phyloP scores from a whole-genome alignment of 2,113 vertebrate species.

The Brachyistius frenatus region DNA sequence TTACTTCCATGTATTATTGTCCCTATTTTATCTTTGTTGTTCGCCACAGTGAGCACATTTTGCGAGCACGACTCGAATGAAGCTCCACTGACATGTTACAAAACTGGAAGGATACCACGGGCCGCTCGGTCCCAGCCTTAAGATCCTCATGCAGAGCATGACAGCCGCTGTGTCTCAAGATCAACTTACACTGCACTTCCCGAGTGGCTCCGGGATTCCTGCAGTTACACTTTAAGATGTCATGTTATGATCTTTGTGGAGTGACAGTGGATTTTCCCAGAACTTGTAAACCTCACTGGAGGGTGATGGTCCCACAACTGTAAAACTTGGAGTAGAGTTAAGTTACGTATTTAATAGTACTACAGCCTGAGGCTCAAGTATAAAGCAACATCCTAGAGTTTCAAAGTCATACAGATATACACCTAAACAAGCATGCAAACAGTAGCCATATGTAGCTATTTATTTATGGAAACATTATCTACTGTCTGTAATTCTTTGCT shows the following conservation, averaged over 20 bases:
- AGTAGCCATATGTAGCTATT: not conserved
- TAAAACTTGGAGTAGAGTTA: slow-evolving; percentile 18
- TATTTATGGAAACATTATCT: not conserved
- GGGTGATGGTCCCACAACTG: slow-evolving; percentile 5
- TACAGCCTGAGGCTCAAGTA: not conserved
- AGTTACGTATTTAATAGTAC: not conserved
- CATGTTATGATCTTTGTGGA: slow-evolving; percentile 23
- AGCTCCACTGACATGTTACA: slow-evolving; percentile 32
- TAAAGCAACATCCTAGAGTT: not conserved
- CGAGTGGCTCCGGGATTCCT: slow-evolving; percentile 46
- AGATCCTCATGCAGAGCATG: slow-evolving; percentile 35
- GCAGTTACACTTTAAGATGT: slow-evolving; percentile 42
- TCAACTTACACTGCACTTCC: slow-evolving; percentile 58
- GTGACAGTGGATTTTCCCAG: slow-evolving; percentile 46
- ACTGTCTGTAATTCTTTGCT: not conserved
- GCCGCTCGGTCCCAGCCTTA: slow-evolving; percentile 34
- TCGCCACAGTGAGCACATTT: slow-evolving; percentile 34
- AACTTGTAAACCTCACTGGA: slow-evolving; percentile 29
- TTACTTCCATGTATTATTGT: not conserved
- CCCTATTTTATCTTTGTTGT: slow-evolving; percentile 30
- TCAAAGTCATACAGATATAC: not conserved
- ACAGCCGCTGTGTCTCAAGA: slow-evolving; percentile 49
- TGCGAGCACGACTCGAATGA: slow-evolving; percentile 15
- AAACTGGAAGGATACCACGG: slow-evolving; percentile 42
- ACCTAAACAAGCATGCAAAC: not conserved